Conservation (phyloP, 2,888 invertebrate species). For the Cetonia aurata region DNA sequence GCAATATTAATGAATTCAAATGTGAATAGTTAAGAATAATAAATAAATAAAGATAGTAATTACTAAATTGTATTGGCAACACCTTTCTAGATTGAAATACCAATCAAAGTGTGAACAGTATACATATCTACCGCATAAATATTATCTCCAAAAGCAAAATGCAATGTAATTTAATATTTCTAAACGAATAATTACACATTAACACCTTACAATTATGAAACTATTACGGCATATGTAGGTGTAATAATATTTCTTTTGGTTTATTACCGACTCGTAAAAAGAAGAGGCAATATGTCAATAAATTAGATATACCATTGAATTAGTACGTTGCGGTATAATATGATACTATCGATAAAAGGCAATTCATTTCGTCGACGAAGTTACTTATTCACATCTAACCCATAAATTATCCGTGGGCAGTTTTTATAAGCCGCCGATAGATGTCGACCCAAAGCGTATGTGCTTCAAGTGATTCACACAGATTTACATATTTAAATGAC, state of each 20-base stretch:
- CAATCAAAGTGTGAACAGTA: neutral
- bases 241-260: neutral
- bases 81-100: too few relatives aligned
- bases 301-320: constrained; percentile 28
- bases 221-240: constrained; percentile 7
- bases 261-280: constrained; percentile 23
- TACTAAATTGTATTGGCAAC: too few relatives aligned
- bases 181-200: too few relatives aligned
- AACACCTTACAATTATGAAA: constrained; percentile 24
- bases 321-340: constrained; percentile 20
- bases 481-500: constrained; percentile 36
- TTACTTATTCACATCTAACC: constrained; percentile 36
- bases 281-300: constrained; percentile 26
- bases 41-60: neutral
- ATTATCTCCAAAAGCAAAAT: neutral
- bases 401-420: constrained; percentile 25
- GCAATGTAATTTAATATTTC: neutral
- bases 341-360: constrained; percentile 31
- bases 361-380: constrained; percentile 32
- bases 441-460: constrained; percentile 6
- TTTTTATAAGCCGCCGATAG: constrained; percentile 21
- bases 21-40: constrained; percentile 16
- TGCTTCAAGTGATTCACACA: constrained; percentile 20
- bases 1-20: constrained; percentile 24
- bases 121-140: too few relatives aligned